Base-by-base conservation (phyloP, 2,113 vertebrate genomes). In the Rhinoderma darwinii region DNA sequence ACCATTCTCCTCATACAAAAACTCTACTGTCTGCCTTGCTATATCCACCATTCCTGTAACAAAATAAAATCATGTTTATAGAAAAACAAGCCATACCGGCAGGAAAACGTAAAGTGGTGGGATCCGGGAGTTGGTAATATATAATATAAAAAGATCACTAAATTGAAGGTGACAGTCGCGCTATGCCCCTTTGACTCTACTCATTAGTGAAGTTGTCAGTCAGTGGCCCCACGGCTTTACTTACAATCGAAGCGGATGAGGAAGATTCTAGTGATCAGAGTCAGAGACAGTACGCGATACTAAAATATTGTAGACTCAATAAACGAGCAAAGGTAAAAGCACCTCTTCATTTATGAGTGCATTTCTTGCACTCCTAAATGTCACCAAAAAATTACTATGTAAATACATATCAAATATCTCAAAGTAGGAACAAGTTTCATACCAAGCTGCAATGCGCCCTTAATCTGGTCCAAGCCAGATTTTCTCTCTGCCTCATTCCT, bases 401-500 rank as follows among this genome's bases (percentile, higher is more conserved):
- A 77, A 50, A 32, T 51, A 9, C 4, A 77, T 8, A 47, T 17
- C 25, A 74, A 74, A 41, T 63, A 63, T 12, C 59, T 4, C 14
- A 68, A 5, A n/a, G 14, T 2, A 41, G 15, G 7, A 7, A 44
- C 11, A 76, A 39, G 27, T 56, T 81, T 14, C 93, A 89, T 89
- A 99, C 98, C 98, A 86, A 99, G 94, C 88, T 99, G 98, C 30
- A 99, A 91, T 37, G 98, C 98, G 83, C 98, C 98, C 93, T 99
- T 99, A 89, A 99, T 99, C 91, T 99, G 98, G 90, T 99, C 98
- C 91, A 99, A 88, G 22, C 98, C 98, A 1, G 98, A 99, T 88
- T 99, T 99, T 88, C 98, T 95, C 89, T 99, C 98, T 1, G 98
- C 98, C 88, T 99, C 98, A 2, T 99, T 99, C 70, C 98, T 97